Conservation (phyloP, 2,888 invertebrate genomes). For the Pasiphila rectangulata region DNA sequence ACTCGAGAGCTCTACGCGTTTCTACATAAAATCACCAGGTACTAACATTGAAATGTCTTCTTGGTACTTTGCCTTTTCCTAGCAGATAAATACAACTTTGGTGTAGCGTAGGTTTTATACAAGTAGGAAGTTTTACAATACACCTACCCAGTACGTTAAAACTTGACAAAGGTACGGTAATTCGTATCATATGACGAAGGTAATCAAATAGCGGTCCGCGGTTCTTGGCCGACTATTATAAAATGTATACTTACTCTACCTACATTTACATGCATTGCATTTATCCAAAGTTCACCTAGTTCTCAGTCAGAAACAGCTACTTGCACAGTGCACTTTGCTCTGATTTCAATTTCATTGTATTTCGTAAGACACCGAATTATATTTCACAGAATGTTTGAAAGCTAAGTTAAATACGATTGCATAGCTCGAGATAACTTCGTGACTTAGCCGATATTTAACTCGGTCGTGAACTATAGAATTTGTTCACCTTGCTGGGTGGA, state of each 20-base stretch:
- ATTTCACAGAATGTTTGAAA: slow-evolving; percentile 30
- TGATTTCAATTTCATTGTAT: slow-evolving; percentile 33
- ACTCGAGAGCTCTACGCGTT: neutral
- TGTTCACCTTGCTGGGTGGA: slow-evolving; percentile 49
- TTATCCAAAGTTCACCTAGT: slow-evolving; percentile 52
- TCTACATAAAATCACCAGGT: neutral
- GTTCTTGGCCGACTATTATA: slow-evolving; percentile 44
- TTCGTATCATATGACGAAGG: slow-evolving; percentile 22
- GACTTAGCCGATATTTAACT: slow-evolving; percentile 45
- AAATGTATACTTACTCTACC: slow-evolving; percentile 34
- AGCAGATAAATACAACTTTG: neutral
- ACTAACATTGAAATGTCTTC: no score
- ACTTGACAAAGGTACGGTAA: neutral
- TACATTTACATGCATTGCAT: slow-evolving; percentile 32
- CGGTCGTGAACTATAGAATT: slow-evolving; percentile 62
- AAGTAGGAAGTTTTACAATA: neutral
- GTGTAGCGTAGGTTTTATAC: neutral
- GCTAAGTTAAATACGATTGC: slow-evolving; percentile 30
- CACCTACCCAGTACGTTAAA: no score
- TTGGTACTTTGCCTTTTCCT: no score
- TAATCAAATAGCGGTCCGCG: slow-evolving; percentile 37
- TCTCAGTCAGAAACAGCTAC: slow-evolving; percentile 41
- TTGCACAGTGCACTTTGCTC: slow-evolving; percentile 28
- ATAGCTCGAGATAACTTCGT: slow-evolving; percentile 45
- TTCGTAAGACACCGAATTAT: slow-evolving; percentile 33